Evolutionary conservation across 2,113 vertebrate species (phyloP).

Genomic region (Oncorhynchus kisutch): DNA sequence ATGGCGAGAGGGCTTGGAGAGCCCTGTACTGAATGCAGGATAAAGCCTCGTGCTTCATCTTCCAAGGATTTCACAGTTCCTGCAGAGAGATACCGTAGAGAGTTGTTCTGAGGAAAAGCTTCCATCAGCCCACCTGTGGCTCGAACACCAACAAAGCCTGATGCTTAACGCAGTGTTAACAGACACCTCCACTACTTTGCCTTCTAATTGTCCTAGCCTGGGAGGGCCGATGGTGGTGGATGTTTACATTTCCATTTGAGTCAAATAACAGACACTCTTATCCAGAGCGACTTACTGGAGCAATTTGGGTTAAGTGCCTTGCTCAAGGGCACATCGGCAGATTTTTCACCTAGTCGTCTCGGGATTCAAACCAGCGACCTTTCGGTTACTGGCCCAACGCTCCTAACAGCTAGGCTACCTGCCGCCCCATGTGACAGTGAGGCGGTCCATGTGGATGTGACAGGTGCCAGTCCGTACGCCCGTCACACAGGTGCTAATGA

Average conservation of each 20-base stretch:
- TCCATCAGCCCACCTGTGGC: not conserved
- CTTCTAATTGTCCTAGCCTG: not conserved
- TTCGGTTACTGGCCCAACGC: too few relatives aligned
- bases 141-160: too few relatives aligned
- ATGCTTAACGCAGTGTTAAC: not conserved
- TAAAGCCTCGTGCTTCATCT: not conserved
- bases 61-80: not conserved
- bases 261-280: too few relatives aligned
- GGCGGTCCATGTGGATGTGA: conserved; percentile 11
- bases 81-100: not conserved
- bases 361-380: too few relatives aligned
- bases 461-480: conserved; percentile 4
- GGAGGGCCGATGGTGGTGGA: not conserved
- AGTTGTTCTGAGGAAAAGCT: not conserved
- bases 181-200: not conserved
- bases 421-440: too few relatives aligned
- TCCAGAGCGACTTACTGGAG: too few relatives aligned
- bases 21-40: not conserved
- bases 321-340: too few relatives aligned
- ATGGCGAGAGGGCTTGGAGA: not conserved
- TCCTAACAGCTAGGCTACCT: too few relatives aligned
- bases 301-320: too few relatives aligned
- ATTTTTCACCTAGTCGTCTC: too few relatives aligned
- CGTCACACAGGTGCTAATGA: conserved; percentile 39
- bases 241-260: too few relatives aligned